phyloP scores from a whole-genome alignment of 2,888 invertebrate genomes.

The Lepas anatifera region DNA sequence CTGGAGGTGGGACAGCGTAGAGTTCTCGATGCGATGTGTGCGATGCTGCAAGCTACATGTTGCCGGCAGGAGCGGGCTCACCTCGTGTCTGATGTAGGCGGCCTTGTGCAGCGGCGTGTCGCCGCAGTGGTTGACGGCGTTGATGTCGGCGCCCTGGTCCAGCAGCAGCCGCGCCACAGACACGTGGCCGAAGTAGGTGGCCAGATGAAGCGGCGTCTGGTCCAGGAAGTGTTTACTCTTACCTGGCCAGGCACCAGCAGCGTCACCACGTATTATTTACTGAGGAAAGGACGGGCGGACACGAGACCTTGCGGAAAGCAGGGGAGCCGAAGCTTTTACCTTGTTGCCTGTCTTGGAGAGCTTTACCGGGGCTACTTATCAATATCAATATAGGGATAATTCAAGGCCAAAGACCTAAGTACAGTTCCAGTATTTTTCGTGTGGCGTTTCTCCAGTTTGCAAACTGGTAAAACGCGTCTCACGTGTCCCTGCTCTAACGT shows the following conservation, averaged over 20 bases:
- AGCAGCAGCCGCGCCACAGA: slow-evolving; percentile 46
- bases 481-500: too few species aligned
- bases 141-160: slow-evolving; percentile 45
- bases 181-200: slow-evolving; percentile 52
- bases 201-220: slow-evolving; percentile 54
- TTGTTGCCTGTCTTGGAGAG: neutral
- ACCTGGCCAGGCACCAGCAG: slow-evolving; percentile 40
- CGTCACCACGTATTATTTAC: too few species aligned
- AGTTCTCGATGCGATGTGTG: too few species aligned
- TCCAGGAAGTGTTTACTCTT: slow-evolving; percentile 50
- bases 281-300: too few species aligned
- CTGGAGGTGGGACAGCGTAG: too few species aligned
- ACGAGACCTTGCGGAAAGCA: too few species aligned
- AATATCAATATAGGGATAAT: neutral
- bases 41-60: too few species aligned
- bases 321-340: neutral
- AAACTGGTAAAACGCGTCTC: too few species aligned
- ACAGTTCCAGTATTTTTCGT: too few species aligned
- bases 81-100: slow-evolving; percentile 54
- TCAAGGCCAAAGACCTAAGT: neutral
- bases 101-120: slow-evolving; percentile 55
- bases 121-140: slow-evolving; percentile 49
- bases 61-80: slow-evolving; percentile 29
- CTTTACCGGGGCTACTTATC: neutral
- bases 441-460: too few species aligned